Evolutionary conservation across 2,888 invertebrate species (phyloP).

Genomic region (Spicauda simplicius): DNA sequence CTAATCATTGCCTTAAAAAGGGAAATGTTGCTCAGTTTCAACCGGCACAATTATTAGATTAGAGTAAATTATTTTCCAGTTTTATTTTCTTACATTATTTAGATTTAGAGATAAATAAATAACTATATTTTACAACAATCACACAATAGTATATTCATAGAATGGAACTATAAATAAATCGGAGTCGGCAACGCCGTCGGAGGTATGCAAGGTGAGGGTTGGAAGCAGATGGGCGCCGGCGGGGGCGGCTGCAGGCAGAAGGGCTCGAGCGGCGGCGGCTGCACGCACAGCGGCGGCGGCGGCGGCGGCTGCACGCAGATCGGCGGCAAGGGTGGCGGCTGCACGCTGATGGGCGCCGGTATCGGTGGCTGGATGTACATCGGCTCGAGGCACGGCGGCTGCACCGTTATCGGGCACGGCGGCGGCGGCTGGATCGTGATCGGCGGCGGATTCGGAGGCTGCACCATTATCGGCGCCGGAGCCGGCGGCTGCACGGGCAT

Average conservation of each 20-base stretch:
- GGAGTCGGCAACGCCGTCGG: conserved; percentile 44
- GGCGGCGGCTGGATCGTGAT: conserved; percentile 68
- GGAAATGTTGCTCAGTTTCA: conserved; percentile 2
- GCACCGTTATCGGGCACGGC: conserved; percentile 63
- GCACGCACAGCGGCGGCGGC: conserved; percentile 58
- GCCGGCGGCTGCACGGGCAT: conserved; percentile 72
- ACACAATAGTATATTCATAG: neutral
- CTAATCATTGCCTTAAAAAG: conserved; percentile 17
- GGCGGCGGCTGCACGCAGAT: conserved; percentile 68
- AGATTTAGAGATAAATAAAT: conserved; percentile 18
- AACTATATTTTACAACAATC: neutral
- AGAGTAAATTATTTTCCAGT: neutral
- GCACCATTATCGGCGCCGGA: conserved; percentile 69
- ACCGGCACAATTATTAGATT: neutral
- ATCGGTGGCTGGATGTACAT: conserved; percentile 69
- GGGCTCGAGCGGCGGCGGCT: conserved; percentile 58
- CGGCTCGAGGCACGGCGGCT: conserved; percentile 68
- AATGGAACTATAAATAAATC: conserved; percentile 48
- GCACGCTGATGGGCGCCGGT: conserved; percentile 62
- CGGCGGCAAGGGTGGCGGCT: conserved; percentile 67
- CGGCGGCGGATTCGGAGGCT: conserved; percentile 64
- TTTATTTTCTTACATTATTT: conserved; percentile 9
- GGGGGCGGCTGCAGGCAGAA: conserved; percentile 67
- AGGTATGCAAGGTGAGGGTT: conserved; percentile 48
- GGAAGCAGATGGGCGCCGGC: conserved; percentile 65